Evolutionary conservation across 2,888 invertebrate species (phyloP).

Genomic region (Lacanobia oleracea): DNA sequence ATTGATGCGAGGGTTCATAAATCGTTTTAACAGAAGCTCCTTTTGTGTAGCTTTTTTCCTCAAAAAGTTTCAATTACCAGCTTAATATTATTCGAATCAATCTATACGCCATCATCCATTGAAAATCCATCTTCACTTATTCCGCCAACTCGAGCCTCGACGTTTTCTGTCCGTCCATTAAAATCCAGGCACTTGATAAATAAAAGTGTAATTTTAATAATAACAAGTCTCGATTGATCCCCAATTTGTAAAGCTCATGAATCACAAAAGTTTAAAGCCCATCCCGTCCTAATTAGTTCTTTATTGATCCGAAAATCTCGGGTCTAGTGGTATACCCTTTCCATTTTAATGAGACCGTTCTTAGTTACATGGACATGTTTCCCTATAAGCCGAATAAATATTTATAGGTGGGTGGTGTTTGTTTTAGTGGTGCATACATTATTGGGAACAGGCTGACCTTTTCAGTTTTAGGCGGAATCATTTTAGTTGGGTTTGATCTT

Average conservation of each 20-base stretch:
- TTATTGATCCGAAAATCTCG: slow-evolving; percentile 58
- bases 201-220: slow-evolving; percentile 40
- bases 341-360: slow-evolving; percentile 63
- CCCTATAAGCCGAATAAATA: slow-evolving; percentile 59
- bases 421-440: slow-evolving; percentile 51
- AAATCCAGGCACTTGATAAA: slow-evolving; percentile 35
- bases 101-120: not conserved
- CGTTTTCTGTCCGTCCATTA: slow-evolving; percentile 20
- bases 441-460: slow-evolving; percentile 22
- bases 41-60: not conserved
- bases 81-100: slow-evolving; percentile 4
- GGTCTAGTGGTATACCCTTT: slow-evolving; percentile 53
- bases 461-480: slow-evolving; percentile 12
- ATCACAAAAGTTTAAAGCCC: slow-evolving; percentile 55
- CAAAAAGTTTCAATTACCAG: slow-evolving; percentile 12
- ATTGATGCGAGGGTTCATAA: not conserved
- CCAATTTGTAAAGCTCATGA: slow-evolving; percentile 56
- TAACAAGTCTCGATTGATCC: slow-evolving; percentile 45
- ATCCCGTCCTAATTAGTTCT: slow-evolving; percentile 52
- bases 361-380: slow-evolving; percentile 58
- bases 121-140: slow-evolving; percentile 27
- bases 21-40: not conserved
- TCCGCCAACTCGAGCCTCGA: slow-evolving; percentile 4
- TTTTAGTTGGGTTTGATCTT: slow-evolving; percentile 6
- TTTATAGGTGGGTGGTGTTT: slow-evolving; percentile 48